A percentile compares a stretch with the other conserved stretches of the same genome.
These are phyloP conservation scores for Sinotaia quadrata DNA, from an alignment of 2,888 invertebrate species.

Conservation along the genomic window DNA sequence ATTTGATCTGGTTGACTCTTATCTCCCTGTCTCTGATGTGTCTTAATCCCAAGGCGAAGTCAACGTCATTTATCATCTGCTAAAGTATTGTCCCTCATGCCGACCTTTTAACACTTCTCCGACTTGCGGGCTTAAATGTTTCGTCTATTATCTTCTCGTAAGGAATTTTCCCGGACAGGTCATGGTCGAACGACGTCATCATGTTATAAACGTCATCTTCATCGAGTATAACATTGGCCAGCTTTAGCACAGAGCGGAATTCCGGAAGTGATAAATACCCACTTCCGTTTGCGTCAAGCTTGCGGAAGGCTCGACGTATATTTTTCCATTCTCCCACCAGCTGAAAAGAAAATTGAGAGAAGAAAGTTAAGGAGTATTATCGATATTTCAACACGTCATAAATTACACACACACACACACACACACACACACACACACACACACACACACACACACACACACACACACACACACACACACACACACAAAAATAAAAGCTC, in stretches of 20 bases:
- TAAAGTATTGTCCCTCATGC: background rate
- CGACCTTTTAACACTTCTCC: constrained; percentile 47
- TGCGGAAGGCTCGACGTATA: constrained; percentile 67
- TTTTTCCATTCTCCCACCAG: constrained; percentile 70
- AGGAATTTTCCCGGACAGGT: constrained; percentile 66
- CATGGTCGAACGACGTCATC: constrained; percentile 67
- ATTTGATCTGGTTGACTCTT: background rate
- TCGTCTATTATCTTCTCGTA: constrained; percentile 69
- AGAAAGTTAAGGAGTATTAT: too few species aligned
- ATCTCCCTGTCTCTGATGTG: background rate
- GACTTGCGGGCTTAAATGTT: constrained; percentile 60
- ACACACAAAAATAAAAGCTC: background rate
- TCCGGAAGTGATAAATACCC: constrained; percentile 67
- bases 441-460: background rate
- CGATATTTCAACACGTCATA: too few species aligned
- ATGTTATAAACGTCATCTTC: constrained; percentile 71
- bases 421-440: constrained; percentile 3
- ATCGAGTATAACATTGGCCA: constrained; percentile 67
- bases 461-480: background rate
- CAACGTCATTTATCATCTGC: background rate
- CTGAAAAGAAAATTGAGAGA: constrained; percentile 46
- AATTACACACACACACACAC: background rate
- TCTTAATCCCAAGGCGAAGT: too few species aligned
- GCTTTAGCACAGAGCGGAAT: constrained; percentile 69
- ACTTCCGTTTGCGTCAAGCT: constrained; percentile 61